A percentile compares a stretch with the other conserved stretches of the same genome.
Conservation (phyloP, 2,888 invertebrate genomes). For the Diachrysia chrysitis region DNA sequence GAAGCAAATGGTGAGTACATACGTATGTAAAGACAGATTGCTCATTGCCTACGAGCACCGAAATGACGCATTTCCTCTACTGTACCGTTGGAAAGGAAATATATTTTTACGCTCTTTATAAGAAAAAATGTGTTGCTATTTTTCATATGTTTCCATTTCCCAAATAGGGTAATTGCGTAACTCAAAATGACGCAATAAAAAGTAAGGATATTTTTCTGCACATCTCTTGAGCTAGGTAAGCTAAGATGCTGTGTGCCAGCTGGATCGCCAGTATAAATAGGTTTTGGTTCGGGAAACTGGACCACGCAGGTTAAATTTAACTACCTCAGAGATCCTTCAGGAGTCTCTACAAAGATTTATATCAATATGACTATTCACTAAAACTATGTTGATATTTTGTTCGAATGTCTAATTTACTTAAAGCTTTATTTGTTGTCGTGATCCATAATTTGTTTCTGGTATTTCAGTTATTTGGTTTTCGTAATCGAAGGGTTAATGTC, state of each 20-base stretch:
- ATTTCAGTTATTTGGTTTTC: no score
- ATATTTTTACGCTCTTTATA: slow-evolving; percentile 54
- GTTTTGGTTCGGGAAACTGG: not conserved
- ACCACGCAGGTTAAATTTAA: not conserved
- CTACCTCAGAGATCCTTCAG: not conserved
- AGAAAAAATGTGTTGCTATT: slow-evolving; percentile 56
- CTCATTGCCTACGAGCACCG: slow-evolving; percentile 49
- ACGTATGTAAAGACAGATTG: slow-evolving; percentile 38
- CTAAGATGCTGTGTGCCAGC: not conserved
- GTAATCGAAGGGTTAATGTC: no score
- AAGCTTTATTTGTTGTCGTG: not conserved
- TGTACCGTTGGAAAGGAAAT: slow-evolving; percentile 41
- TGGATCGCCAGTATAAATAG: slow-evolving; percentile 5
- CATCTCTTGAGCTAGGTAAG: not conserved
- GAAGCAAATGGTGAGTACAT: slow-evolving; percentile 9
- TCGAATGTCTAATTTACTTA: no score
- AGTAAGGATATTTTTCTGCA: slow-evolving; percentile 36
- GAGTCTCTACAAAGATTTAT: not conserved
- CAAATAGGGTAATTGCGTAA: slow-evolving; percentile 60
- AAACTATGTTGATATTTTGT: no score
- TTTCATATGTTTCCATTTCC: slow-evolving; percentile 62
- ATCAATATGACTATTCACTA: not conserved
- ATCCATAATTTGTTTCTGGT: no score
- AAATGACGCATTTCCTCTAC: slow-evolving; percentile 47
- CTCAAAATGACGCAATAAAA: slow-evolving; percentile 58